Base-by-base conservation (phyloP, 2,888 invertebrate species). In the Adelphocoris suturalis region DNA sequence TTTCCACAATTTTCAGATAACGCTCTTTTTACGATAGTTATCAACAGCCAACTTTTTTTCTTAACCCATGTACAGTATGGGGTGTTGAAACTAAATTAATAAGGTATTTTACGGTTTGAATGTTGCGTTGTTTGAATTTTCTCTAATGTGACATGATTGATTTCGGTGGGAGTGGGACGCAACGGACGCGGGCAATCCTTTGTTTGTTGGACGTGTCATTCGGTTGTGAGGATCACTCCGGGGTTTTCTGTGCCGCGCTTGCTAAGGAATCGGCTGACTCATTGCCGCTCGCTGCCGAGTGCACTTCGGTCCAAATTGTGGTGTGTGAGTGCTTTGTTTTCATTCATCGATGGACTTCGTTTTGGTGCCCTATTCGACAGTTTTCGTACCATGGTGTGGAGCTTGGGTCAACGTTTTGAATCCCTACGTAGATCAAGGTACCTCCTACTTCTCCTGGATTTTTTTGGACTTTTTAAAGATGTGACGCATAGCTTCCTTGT, bases 361-460 rank as follows among this genome's bases (percentile, higher is more conserved):
- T 2, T 88, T 88, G 80, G 80, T 88, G 52, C 88, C 88, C 13
- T 88, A 78, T n/a, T 28, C 52, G 14, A 48, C 47, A 4, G 23
- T 88, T 76, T 78, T 78, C 55, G 88, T 88, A n/a, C 88, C 88
- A 13, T 88, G 88, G 88, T 78, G 88, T 78, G 80, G 88, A 12
- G 23, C 86, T 13, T 88, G 88, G 88, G 46, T 88, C 48, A 88
- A 88, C 78, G 78, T 88, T 12, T 55, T 88, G n/a, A 52, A 80
- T 55, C 88, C 76, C n/a, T 68, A 68, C 23, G 68, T 11, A 68
- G 68, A 68, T 12, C 68, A 68, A 68, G 68, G 68, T 68, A 68
- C 16, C 37, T 37, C 37, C 37, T 37, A 4, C 37, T 37, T n/a
- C n/a, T n/a, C n/a, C n/a, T n/a, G n/a, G 37, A 4, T 37, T 7